Evolutionary conservation across 37 sponge, comb jelly and placozoan genomes (phyloP).

Genomic region (Lycopodina hypogea): DNA sequence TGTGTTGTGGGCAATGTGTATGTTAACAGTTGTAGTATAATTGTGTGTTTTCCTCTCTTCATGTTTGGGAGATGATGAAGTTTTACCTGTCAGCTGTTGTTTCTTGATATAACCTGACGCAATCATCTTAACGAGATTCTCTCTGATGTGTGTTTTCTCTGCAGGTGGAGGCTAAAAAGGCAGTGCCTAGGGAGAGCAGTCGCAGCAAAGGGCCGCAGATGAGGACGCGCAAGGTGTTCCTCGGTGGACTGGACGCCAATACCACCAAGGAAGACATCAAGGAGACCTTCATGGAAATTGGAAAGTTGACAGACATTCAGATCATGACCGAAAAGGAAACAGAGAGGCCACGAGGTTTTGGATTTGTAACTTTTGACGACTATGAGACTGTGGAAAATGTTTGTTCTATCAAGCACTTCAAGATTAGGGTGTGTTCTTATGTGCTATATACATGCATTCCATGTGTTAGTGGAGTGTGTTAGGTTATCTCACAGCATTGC

Average conservation of each 20-base stretch:
- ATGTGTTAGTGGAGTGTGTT: too few species aligned
- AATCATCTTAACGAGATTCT: too few species aligned
- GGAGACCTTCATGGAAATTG: slow-evolving; percentile 26
- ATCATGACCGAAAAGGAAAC: slow-evolving; percentile 55
- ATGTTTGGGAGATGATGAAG: too few species aligned
- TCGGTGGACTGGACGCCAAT: slow-evolving; percentile 56
- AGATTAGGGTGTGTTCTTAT: slow-evolving; percentile 9
- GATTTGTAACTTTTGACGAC: slow-evolving; percentile 47
- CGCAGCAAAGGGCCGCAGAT: not conserved
- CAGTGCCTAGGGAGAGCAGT: slow-evolving; percentile 48
- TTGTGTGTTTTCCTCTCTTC: too few species aligned
- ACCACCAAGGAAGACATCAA: slow-evolving; percentile 37
- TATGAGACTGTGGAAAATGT: slow-evolving; percentile 45
- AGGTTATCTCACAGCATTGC: too few species aligned
- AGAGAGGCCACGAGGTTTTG: slow-evolving; percentile 54
- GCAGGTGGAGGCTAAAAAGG: slow-evolving; percentile 52
- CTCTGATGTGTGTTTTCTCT: too few species aligned
- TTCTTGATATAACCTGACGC: too few species aligned
- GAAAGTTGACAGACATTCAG: not conserved
- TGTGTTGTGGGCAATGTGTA: too few species aligned
- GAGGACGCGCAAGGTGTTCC: slow-evolving; percentile 54
- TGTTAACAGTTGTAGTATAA: too few species aligned
- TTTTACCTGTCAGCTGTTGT: too few species aligned
- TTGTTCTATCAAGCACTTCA: slow-evolving; percentile 6
- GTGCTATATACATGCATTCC: too few species aligned